Conservation (phyloP, 1,140 invertebrate genomes). For the Varroa destructor region DNA sequence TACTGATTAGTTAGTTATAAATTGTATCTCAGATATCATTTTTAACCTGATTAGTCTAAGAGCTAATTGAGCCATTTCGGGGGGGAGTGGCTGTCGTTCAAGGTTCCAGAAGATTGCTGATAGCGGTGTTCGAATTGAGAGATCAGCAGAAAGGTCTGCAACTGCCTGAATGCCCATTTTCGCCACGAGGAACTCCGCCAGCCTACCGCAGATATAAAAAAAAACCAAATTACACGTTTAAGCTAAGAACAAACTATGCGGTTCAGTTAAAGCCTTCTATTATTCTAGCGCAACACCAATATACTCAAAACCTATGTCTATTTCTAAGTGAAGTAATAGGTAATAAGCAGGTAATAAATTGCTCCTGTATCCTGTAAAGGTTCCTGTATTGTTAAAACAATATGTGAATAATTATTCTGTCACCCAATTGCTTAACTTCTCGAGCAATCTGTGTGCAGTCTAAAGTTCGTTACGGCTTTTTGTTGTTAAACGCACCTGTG, state of each 20-base stretch:
- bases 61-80: conserved; percentile 30
- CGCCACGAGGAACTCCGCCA: conserved; percentile 32
- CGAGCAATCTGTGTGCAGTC: too few species aligned
- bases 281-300: not conserved
- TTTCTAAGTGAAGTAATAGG: too few species aligned
- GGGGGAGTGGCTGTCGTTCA: conserved; percentile 33
- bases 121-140: conserved; percentile 39
- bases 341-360: too few species aligned
- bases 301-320: not conserved
- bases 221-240: too few species aligned
- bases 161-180: conserved; percentile 34
- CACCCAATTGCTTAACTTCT: too few species aligned
- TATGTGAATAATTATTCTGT: too few species aligned
- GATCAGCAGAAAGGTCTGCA: conserved; percentile 35
- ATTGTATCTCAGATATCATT: too few species aligned
- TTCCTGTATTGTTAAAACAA: too few species aligned
- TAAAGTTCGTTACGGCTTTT: too few species aligned
- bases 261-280: not conserved
- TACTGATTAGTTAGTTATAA: too few species aligned
- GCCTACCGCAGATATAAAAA: not conserved
- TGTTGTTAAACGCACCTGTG: conserved; percentile 27
- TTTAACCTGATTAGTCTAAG: conserved; percentile 22
- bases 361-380: too few species aligned
- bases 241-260: too few species aligned
- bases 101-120: conserved; percentile 41